Percentiles rank a stretch among this genome's conserved stretches.
These are phyloP conservation scores for Notarius lentiginosus DNA, from an alignment of 2,113 vertebrate genomes.

Conservation along the genomic window DNA sequence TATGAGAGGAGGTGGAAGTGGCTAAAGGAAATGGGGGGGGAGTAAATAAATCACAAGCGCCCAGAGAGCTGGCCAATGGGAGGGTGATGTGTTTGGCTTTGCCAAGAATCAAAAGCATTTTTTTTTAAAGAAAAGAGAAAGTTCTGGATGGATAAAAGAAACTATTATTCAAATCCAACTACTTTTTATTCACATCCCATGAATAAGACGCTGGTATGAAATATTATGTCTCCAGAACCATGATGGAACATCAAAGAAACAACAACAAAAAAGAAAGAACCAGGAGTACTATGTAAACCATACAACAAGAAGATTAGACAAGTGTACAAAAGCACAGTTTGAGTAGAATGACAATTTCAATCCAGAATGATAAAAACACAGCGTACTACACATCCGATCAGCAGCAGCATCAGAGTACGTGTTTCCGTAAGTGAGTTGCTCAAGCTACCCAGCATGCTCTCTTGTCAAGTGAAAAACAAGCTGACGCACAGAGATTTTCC, in stretches of 20 bases:
- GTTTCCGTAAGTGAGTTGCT: not conserved
- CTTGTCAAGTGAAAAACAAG: constrained; percentile 6
- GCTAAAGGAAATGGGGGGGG: not conserved
- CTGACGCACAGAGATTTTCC: constrained; percentile 1
- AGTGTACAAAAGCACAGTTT: not conserved
- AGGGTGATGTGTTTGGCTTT: not conserved
- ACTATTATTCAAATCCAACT: not conserved
- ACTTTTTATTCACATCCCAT: not conserved
- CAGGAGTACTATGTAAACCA: no score
- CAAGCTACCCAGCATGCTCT: constrained; percentile 9
- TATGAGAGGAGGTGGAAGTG: not conserved
- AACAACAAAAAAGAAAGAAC: no score
- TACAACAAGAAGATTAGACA: not conserved
- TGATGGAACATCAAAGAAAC: not conserved
- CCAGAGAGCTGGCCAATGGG: not conserved
- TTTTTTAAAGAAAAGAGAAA: not conserved
- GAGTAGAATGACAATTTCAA: not conserved
- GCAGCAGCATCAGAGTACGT: not conserved
- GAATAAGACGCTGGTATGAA: not conserved
- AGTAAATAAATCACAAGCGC: not conserved
- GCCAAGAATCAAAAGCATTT: not conserved
- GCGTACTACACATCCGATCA: not conserved
- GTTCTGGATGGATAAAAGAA: not conserved
- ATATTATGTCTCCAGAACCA: not conserved
- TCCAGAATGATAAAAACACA: not conserved